Percentiles rank a stretch among this genome's conserved stretches.
Conservation (phyloP, 2,888 invertebrate genomes). For the Acanthopleura granulata region DNA sequence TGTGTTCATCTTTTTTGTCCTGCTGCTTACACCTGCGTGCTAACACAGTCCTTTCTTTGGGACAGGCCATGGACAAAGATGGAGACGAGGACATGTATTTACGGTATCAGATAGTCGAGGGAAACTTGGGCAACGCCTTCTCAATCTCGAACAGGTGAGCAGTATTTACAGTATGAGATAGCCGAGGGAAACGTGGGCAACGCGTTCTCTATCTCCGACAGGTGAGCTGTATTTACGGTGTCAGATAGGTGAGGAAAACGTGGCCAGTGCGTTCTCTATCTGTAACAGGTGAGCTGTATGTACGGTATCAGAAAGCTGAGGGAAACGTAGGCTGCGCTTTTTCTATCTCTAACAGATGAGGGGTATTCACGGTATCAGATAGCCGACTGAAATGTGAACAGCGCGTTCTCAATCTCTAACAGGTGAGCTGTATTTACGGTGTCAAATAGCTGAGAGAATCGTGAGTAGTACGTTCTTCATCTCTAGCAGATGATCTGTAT, state of each 20-base stretch:
- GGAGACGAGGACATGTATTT: conserved; percentile 40
- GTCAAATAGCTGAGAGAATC: conserved; percentile 27
- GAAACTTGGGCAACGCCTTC: conserved; percentile 28
- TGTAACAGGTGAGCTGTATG: conserved; percentile 26
- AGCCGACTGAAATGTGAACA: conserved; percentile 23
- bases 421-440: conserved; percentile 29
- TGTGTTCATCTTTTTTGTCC: no score
- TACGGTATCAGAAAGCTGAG: conserved; percentile 27
- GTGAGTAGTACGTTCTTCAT: conserved; percentile 26
- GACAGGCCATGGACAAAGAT: conserved; percentile 35
- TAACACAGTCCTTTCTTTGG: neutral
- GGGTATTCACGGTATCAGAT: conserved; percentile 30
- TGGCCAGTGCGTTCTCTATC: conserved; percentile 26
- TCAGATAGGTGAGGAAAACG: conserved; percentile 27
- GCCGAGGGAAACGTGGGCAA: conserved; percentile 24
- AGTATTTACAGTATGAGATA: conserved; percentile 28
- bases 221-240: conserved; percentile 29
- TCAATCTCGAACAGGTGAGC: conserved; percentile 29
- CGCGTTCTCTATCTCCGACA: conserved; percentile 29
- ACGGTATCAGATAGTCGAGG: conserved; percentile 27
- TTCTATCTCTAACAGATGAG: conserved; percentile 27
- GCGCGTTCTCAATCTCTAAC: conserved; percentile 28
- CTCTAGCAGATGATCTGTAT: conserved; percentile 26
- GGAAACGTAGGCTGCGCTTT: conserved; percentile 29
- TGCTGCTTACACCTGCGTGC: no score